These are phyloP conservation scores for Halictus rubicundus DNA, from an alignment of 1,140 invertebrate genomes.

Conservation along the genomic window DNA sequence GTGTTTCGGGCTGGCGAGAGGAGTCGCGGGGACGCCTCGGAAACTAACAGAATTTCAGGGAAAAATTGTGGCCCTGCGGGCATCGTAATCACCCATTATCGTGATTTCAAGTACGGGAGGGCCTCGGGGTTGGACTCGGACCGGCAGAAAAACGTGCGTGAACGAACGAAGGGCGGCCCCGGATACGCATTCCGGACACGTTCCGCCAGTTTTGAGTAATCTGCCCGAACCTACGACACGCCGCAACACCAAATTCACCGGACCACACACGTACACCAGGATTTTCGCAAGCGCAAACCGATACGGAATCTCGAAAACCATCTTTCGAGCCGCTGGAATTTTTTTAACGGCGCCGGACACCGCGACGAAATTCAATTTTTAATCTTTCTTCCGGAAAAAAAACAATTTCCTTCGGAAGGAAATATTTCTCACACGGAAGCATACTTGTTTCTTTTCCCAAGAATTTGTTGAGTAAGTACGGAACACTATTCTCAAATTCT, in stretches of 20 bases:
- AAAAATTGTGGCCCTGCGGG: slow-evolving; percentile 27
- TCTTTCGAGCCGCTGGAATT: background rate
- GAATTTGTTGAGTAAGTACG: no score
- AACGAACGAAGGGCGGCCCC: slow-evolving; percentile 21
- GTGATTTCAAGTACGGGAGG: slow-evolving; percentile 7
- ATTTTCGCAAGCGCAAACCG: background rate
- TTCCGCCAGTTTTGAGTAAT: slow-evolving; percentile 34
- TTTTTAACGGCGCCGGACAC: background rate
- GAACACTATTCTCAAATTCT: no score
- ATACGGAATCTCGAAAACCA: background rate
- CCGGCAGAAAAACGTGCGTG: slow-evolving; percentile 16
- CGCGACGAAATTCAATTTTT: no score
- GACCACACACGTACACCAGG: background rate
- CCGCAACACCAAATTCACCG: background rate
- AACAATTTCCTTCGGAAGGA: no score
- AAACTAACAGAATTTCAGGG: background rate
- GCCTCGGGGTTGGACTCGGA: slow-evolving; percentile 22
- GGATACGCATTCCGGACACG: slow-evolving; percentile 33
- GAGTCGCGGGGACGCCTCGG: background rate
- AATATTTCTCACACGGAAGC: no score
- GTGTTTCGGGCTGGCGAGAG: background rate
- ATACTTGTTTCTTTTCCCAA: no score
- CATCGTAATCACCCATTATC: slow-evolving; percentile 40
- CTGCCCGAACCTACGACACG: slow-evolving; percentile 42
- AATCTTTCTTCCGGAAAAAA: no score